Conservation (phyloP, 2,113 vertebrate species). For the Oncorhynchus keta region DNA sequence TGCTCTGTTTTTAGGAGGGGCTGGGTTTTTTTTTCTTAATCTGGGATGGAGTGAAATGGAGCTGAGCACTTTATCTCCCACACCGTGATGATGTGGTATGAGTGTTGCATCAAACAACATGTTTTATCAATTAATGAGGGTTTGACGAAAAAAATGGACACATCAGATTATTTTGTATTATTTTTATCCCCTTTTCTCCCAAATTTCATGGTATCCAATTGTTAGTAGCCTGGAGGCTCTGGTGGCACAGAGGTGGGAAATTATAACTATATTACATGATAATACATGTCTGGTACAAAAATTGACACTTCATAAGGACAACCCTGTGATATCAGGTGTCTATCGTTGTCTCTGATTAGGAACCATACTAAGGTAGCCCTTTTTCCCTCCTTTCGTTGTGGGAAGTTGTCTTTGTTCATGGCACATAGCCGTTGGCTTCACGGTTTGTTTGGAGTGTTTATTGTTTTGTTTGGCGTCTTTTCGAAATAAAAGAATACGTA, state of each 20-base stretch:
- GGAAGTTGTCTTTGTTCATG: too few relatives aligned
- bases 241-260: not conserved
- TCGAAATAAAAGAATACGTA: too few relatives aligned
- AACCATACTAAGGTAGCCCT: too few relatives aligned
- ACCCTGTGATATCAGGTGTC: too few relatives aligned
- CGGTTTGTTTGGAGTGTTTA: too few relatives aligned
- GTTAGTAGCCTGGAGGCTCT: too few relatives aligned
- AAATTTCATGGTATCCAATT: too few relatives aligned
- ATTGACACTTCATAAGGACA: not conserved
- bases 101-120: slow-evolving; percentile 41
- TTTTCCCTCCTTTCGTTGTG: too few relatives aligned
- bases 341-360: too few relatives aligned
- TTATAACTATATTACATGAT: slow-evolving; percentile 30
- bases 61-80: slow-evolving; percentile 67
- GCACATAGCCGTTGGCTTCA: too few relatives aligned
- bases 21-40: slow-evolving; percentile 71
- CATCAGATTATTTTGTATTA: not conserved
- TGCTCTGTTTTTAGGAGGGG: slow-evolving; percentile 73
- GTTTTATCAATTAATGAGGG: slow-evolving; percentile 13
- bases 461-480: too few relatives aligned
- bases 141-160: not conserved
- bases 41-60: slow-evolving; percentile 70
- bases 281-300: not conserved
- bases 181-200: too few relatives aligned
- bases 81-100: slow-evolving; percentile 51